These are phyloP conservation scores for Borostomias antarcticus DNA, from an alignment of 2,797 vertebrate genomes.

Conservation along the genomic window DNA sequence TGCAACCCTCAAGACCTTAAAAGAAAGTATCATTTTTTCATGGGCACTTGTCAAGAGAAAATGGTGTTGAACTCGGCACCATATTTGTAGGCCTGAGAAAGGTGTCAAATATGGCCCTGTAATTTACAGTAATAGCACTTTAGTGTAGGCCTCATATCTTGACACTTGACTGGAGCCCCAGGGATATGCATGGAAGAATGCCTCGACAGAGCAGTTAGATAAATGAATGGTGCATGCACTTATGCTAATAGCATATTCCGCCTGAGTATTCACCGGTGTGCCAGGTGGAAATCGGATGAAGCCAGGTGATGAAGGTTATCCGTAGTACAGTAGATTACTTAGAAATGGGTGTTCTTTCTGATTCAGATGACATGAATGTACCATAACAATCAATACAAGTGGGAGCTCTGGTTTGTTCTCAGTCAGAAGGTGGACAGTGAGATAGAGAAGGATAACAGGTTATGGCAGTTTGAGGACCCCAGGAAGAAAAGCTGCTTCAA, in stretches of 20 bases:
- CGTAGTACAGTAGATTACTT: constrained; percentile 14
- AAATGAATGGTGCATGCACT: constrained; percentile 40
- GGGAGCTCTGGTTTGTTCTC: neutral
- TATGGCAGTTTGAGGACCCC: too few species aligned
- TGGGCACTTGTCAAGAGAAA: constrained; percentile 27
- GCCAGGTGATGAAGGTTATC: constrained; percentile 21
- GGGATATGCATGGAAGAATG: constrained; percentile 27
- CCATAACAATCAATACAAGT: constrained; percentile 11
- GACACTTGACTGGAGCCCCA: constrained; percentile 31
- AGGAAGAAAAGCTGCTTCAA: too few species aligned
- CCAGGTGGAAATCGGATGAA: constrained; percentile 11
- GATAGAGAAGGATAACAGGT: neutral
- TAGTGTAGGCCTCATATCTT: constrained; percentile 39
- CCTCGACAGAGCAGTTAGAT: constrained; percentile 40
- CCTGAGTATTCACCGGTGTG: constrained; percentile 24
- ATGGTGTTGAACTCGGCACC: constrained; percentile 24
- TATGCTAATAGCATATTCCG: constrained; percentile 40
- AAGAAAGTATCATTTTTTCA: constrained; percentile 39
- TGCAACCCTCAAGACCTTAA: constrained; percentile 33
- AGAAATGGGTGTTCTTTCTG: constrained; percentile 15
- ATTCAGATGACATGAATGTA: constrained; percentile 1
- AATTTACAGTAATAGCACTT: constrained; percentile 52
- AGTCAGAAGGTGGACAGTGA: neutral
- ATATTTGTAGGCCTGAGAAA: constrained; percentile 37
- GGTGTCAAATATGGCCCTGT: constrained; percentile 39